phyloP scores from a whole-genome alignment of 2,888 invertebrate species.

The Cerceris ruficornis region DNA sequence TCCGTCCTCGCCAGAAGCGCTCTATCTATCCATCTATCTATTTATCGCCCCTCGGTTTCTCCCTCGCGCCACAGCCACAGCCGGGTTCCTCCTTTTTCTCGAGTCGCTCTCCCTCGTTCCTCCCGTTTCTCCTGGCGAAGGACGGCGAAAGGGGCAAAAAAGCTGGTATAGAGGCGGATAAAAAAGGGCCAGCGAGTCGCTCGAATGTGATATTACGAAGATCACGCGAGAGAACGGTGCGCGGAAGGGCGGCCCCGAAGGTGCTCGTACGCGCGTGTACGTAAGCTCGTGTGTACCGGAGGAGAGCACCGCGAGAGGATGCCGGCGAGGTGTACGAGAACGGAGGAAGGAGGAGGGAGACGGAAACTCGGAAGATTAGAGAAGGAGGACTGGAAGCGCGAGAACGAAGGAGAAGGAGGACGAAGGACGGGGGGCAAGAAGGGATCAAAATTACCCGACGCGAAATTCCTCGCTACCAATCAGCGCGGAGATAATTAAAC shows the following conservation, averaged over 20 bases:
- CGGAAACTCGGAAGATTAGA: slow-evolving; percentile 34
- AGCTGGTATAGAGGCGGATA: background rate
- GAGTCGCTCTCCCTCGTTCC: background rate
- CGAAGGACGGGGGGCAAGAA: slow-evolving; percentile 64
- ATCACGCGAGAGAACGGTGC: slow-evolving; percentile 53
- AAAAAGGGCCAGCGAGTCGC: background rate
- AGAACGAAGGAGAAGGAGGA: slow-evolving; percentile 27
- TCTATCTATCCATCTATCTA: slow-evolving; percentile 1
- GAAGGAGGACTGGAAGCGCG: slow-evolving; percentile 18
- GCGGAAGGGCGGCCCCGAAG: slow-evolving; percentile 6
- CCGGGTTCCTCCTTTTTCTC: background rate
- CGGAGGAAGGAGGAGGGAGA: slow-evolving; percentile 18
- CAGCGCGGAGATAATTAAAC: slow-evolving; percentile 80
- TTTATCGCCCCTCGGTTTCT: background rate
- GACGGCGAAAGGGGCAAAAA: background rate
- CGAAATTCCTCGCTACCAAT: slow-evolving; percentile 81
- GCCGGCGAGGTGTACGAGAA: background rate
- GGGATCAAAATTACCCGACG: slow-evolving; percentile 80
- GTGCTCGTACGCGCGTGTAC: too few species aligned
- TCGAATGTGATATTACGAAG: slow-evolving; percentile 62
- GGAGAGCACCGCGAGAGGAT: slow-evolving; percentile 6
- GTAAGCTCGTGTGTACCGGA: too few species aligned
- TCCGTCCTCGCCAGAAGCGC: background rate
- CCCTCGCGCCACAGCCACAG: too few species aligned
- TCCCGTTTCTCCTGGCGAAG: background rate